These are phyloP conservation scores for Tillus elongatus DNA, from an alignment of 2,888 invertebrate genomes.

Conservation along the genomic window DNA sequence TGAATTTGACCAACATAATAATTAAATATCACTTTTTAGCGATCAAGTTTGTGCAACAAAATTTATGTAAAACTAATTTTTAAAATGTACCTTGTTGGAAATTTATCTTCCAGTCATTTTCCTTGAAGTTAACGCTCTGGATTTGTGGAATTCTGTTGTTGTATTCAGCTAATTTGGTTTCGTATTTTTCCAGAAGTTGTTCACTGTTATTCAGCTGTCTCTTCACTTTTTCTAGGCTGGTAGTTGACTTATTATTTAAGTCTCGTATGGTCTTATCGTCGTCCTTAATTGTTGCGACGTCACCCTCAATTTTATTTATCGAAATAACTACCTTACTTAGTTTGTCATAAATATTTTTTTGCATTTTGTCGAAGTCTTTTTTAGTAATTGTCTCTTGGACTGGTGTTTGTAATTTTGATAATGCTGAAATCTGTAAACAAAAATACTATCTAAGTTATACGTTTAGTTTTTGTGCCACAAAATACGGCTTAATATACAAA, in stretches of 20 bases:
- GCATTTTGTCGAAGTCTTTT: slow-evolving; percentile 30
- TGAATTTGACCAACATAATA: no score
- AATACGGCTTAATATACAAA: no score
- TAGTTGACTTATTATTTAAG: slow-evolving; percentile 41
- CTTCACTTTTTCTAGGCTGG: slow-evolving; percentile 41
- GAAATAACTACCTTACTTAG: slow-evolving; percentile 31
- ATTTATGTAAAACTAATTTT: neutral
- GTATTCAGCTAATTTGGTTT: slow-evolving; percentile 47
- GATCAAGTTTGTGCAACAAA: no score
- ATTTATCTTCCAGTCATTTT: slow-evolving; percentile 32
- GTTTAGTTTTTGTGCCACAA: no score
- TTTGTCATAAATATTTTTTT: slow-evolving; percentile 30
- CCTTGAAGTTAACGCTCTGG: slow-evolving; percentile 21
- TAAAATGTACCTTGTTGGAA: slow-evolving; percentile 32
- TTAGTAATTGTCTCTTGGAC: slow-evolving; percentile 28
- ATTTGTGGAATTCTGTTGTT: slow-evolving; percentile 32
- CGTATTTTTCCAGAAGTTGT: slow-evolving; percentile 49
- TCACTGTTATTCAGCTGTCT: slow-evolving; percentile 45
- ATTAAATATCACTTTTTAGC: no score
- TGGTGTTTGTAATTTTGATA: slow-evolving; percentile 17
- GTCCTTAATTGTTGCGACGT: slow-evolving; percentile 32
- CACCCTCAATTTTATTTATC: slow-evolving; percentile 31
- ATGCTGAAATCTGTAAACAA: no score
- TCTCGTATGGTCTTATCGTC: slow-evolving; percentile 40
- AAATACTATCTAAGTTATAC: no score